These are phyloP conservation scores for Eptatretus burgeri DNA, from an alignment of 2,113 vertebrate species.

Conservation along the genomic window DNA sequence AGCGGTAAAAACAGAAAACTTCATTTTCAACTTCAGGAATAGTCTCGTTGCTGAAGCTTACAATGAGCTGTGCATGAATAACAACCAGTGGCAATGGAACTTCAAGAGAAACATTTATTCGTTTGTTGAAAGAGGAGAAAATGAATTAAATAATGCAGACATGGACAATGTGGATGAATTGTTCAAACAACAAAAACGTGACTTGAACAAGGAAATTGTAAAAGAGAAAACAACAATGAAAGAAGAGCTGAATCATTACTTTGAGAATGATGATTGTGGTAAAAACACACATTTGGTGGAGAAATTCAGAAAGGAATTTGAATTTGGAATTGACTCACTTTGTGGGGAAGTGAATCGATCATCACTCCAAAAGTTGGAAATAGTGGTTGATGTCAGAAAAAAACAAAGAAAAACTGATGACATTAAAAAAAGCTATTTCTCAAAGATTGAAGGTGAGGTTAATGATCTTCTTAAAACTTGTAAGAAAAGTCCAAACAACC, in stretches of 20 bases:
- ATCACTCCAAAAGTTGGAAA: background rate
- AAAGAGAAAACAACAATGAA: background rate
- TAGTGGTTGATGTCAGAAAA: slow-evolving; percentile 3
- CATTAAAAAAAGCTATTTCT: slow-evolving; percentile 4
- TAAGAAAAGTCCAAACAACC: slow-evolving; percentile 5
- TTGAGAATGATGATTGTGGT: background rate
- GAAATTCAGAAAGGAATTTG: slow-evolving; percentile 8
- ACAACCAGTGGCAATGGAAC: slow-evolving; percentile 17
- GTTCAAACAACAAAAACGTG: slow-evolving; percentile 14
- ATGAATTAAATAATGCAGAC: slow-evolving; percentile 14
- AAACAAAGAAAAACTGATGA: background rate
- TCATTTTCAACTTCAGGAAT: slow-evolving; percentile 17
- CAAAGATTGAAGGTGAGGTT: slow-evolving; percentile 8
- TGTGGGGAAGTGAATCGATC: background rate
- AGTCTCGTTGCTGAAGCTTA: slow-evolving; percentile 20
- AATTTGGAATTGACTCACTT: background rate
- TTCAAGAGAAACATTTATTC: slow-evolving; percentile 3
- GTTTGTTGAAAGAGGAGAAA: slow-evolving; percentile 13
- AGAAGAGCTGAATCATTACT: slow-evolving; percentile 7
- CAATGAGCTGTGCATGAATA: slow-evolving; percentile 15
- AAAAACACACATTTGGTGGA: slow-evolving; percentile 8
- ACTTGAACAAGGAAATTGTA: slow-evolving; percentile 5
- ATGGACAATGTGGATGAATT: slow-evolving; percentile 12
- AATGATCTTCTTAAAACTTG: slow-evolving; percentile 7
- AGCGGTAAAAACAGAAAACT: slow-evolving; percentile 15